Evolutionary conservation across 1,140 invertebrate species (phyloP).

Genomic region (Drosophila littoralis): DNA sequence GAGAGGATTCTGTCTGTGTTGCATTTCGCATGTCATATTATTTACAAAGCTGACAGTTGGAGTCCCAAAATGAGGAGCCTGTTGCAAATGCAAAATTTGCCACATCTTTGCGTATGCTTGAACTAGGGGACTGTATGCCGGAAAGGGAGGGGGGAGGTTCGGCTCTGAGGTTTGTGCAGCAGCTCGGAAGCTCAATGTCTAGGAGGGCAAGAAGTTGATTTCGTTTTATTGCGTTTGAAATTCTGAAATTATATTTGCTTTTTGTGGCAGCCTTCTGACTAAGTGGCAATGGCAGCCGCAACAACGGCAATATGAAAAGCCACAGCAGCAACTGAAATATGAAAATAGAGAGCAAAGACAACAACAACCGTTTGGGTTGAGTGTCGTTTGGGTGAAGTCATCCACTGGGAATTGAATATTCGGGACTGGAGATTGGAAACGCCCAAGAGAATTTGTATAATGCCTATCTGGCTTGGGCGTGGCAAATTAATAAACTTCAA

Average conservation of each 20-base stretch:
- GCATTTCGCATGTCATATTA: conserved; percentile 31
- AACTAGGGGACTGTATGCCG: not conserved
- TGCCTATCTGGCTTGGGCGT: conserved; percentile 25
- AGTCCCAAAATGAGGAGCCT: conserved; percentile 26
- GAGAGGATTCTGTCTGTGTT: not conserved
- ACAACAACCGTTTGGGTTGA: conserved; percentile 7
- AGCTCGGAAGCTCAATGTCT: not conserved
- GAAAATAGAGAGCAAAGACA: conserved; percentile 26
- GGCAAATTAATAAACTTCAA: conserved; percentile 51
- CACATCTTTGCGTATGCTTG: conserved; percentile 46
- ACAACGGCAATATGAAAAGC: conserved; percentile 42
- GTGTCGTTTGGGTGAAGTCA: conserved; percentile 16
- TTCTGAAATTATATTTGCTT: conserved; percentile 68
- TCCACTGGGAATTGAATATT: conserved; percentile 7
- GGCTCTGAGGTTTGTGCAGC: conserved; percentile 17
- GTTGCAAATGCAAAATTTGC: conserved; percentile 55
- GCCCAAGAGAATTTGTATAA: not conserved
- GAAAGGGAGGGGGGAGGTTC: not conserved
- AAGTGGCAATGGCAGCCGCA: conserved; percentile 53
- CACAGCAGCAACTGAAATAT: conserved; percentile 15
- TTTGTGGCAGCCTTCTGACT: conserved; percentile 66
- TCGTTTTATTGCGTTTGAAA: conserved; percentile 50
- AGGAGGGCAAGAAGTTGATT: conserved; percentile 35
- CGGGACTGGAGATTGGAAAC: conserved; percentile 1
- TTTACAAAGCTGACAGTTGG: conserved; percentile 39